phyloP scores from a whole-genome alignment of 2,888 invertebrate genomes.

The Aphidius colemani region DNA sequence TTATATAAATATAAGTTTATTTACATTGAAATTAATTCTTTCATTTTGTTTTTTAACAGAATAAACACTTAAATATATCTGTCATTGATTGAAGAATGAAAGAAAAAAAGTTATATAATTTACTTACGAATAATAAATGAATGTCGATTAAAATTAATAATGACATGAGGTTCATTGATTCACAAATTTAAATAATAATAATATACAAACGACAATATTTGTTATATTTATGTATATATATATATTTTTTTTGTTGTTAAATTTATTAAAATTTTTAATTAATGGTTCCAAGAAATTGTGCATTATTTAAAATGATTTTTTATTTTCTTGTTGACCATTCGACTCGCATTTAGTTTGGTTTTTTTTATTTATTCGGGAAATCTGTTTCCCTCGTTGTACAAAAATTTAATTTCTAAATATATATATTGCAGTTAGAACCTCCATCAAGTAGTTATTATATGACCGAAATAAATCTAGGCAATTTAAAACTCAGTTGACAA shows the following conservation, averaged over 20 bases:
- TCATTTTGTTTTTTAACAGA: background rate
- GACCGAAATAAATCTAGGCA: background rate
- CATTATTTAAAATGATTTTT: slow-evolving; percentile 16
- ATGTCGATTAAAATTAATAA: slow-evolving; percentile 36
- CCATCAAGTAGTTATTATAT: background rate
- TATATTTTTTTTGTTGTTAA: slow-evolving; percentile 10
- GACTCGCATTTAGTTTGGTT: slow-evolving; percentile 29
- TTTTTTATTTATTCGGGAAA: background rate
- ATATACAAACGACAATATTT: slow-evolving; percentile 36
- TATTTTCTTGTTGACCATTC: slow-evolving; percentile 22
- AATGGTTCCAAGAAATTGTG: slow-evolving; percentile 27
- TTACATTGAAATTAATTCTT: slow-evolving; percentile 58
- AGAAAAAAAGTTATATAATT: slow-evolving; percentile 15
- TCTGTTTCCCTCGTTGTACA: slow-evolving; percentile 10
- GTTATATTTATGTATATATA: slow-evolving; percentile 18
- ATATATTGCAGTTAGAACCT: slow-evolving; percentile 16
- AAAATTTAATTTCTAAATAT: slow-evolving; percentile 20
- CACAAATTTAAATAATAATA: slow-evolving; percentile 28
- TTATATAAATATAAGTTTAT: slow-evolving; percentile 61
- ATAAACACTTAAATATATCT: no score
- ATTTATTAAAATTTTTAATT: slow-evolving; percentile 12
- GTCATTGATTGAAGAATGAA: no score
- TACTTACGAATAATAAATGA: slow-evolving; percentile 16
- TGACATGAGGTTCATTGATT: slow-evolving; percentile 37
- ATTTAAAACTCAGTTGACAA: no score